Evolutionary conservation across 2,797 vertebrate species (phyloP).

Genomic region (Spheniscus humboldti): DNA sequence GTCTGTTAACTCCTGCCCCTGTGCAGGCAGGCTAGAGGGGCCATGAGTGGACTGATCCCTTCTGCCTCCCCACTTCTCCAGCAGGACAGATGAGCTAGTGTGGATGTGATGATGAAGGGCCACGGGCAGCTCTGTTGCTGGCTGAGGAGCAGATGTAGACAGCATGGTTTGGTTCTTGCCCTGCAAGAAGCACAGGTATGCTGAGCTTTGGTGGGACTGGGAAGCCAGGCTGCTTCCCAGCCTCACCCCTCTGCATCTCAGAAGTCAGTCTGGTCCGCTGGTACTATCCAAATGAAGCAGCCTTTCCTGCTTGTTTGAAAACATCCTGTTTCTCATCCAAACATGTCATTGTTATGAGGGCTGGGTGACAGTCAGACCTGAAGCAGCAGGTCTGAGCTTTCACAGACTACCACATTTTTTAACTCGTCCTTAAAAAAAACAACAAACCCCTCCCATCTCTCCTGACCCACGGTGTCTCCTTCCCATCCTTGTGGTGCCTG

Average conservation of each 20-base stretch:
- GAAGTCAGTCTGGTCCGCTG: background rate
- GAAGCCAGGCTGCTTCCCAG: background rate
- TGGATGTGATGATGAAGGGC: too few relatives aligned
- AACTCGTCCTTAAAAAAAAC: background rate
- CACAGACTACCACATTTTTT: background rate
- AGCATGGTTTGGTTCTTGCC: background rate
- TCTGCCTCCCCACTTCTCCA: background rate
- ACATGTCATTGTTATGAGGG: background rate
- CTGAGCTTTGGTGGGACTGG: background rate
- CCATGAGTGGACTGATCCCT: accelerated
- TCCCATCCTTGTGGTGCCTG: background rate
- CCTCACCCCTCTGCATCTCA: background rate
- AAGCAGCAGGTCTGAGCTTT: background rate
- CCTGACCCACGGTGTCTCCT: background rate
- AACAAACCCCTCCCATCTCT: background rate
- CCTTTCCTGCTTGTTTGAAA: background rate
- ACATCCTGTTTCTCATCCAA: background rate
- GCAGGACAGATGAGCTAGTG: background rate
- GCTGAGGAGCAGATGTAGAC: background rate
- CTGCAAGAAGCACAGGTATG: background rate
- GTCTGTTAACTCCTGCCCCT: background rate
- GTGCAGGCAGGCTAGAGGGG: too few relatives aligned
- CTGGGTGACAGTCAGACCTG: background rate
- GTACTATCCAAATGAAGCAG: background rate
- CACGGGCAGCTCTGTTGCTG: background rate